Evolutionary conservation across 1,140 invertebrate species (phyloP).

Genomic region (Scylla paramamosain): DNA sequence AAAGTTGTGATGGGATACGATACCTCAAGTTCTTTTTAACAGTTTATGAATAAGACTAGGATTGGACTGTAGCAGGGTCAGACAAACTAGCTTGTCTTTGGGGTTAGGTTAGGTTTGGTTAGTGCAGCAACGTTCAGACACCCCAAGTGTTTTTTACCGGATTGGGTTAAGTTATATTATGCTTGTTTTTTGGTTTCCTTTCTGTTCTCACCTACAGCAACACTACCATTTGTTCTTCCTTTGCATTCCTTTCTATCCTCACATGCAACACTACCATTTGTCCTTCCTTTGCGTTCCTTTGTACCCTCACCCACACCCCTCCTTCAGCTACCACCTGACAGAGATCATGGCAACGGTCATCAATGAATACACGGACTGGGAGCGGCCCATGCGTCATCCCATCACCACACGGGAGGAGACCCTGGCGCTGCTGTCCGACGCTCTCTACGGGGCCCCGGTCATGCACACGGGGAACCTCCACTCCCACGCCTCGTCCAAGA

Average conservation of each 20-base stretch:
- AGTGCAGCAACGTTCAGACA: too few relatives aligned
- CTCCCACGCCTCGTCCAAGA: conserved; percentile 85
- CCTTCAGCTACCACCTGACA: conserved; percentile 81
- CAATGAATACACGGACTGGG: conserved; percentile 99
- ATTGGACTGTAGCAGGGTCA: too few relatives aligned
- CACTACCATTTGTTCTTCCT: background rate
- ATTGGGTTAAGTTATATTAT: too few relatives aligned
- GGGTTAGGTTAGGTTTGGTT: too few relatives aligned
- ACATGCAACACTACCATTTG: background rate
- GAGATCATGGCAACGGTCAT: conserved; percentile 86
- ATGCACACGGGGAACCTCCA: conserved; percentile 95
- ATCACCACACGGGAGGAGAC: conserved; percentile 96
- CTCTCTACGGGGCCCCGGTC: conserved; percentile 92
- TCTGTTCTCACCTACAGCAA: background rate
- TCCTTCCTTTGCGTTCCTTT: background rate
- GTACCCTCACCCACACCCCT: background rate
- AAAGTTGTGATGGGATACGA: too few relatives aligned
- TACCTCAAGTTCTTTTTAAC: too few relatives aligned
- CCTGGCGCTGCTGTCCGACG: conserved; percentile 95
- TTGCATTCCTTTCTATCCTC: background rate
- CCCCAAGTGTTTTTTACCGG: too few relatives aligned
- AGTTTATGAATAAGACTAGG: too few relatives aligned
- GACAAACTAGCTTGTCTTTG: too few relatives aligned
- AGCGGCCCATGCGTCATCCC: conserved; percentile 94
- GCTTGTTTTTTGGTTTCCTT: background rate